phyloP scores from a whole-genome alignment of 2,113 vertebrate genomes.

The Chiloscyllium plagiosum region DNA sequence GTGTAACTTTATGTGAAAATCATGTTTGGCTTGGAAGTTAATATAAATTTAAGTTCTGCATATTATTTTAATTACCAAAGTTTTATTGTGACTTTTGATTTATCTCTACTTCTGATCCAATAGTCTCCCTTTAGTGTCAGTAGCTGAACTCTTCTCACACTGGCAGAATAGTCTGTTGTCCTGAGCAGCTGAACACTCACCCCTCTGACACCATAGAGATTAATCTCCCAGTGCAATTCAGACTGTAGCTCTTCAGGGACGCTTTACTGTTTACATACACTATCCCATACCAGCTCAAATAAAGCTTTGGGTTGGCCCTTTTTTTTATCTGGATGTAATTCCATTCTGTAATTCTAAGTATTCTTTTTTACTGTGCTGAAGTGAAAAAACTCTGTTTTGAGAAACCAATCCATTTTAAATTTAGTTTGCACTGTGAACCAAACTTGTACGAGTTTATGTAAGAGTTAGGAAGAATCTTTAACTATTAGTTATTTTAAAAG shows the following conservation, averaged over 20 bases:
- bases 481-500: neutral
- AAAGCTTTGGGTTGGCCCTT: conserved; percentile 24
- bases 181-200: conserved; percentile 84
- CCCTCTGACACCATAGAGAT: conserved; percentile 68
- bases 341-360: conserved; percentile 22
- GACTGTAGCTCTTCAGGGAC: conserved; percentile 65
- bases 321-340: conserved; percentile 21
- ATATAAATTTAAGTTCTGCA: conserved; percentile 43
- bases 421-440: neutral
- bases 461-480: neutral
- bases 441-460: neutral
- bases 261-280: conserved; percentile 53
- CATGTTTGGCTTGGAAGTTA: conserved; percentile 41
- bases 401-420: neutral
- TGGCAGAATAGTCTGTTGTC: conserved; percentile 66
- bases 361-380: neutral
- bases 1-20: conserved; percentile 48
- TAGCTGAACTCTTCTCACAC: conserved; percentile 60
- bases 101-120: conserved; percentile 48
- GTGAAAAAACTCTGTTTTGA: neutral
- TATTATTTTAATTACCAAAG: conserved; percentile 47
- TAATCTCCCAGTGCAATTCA: conserved; percentile 63
- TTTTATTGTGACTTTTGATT: conserved; percentile 49
- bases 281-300: conserved; percentile 41
- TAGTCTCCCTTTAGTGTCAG: conserved; percentile 52